Conservation (phyloP, 2,113 vertebrate species). For the Lepus europaeus region DNA sequence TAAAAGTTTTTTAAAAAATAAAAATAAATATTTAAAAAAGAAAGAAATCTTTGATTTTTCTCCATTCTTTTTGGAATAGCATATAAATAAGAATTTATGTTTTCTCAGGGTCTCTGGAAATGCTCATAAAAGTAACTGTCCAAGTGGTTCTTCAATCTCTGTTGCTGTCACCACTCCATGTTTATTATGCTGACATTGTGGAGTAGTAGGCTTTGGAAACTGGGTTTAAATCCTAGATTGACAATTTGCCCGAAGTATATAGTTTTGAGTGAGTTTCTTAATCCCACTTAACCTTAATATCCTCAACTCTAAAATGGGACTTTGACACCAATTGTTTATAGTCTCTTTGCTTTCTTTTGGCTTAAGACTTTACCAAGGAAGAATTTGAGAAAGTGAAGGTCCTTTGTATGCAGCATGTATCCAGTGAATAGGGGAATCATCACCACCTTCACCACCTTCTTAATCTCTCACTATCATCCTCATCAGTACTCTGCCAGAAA, state of each 20-base stretch:
- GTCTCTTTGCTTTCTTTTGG: background rate
- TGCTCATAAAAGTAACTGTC: constrained; percentile 14
- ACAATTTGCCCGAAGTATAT: background rate
- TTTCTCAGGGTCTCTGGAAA: background rate
- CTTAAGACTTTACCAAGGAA: constrained; percentile 11
- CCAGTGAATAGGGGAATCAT: background rate
- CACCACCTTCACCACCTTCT: background rate
- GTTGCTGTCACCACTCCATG: background rate
- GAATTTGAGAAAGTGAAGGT: background rate
- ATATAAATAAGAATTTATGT: background rate
- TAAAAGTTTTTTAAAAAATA: too few species aligned
- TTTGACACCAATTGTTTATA: background rate
- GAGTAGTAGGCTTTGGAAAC: background rate
- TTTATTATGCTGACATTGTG: background rate
- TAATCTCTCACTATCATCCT: background rate
- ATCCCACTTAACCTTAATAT: background rate
- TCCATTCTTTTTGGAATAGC: background rate
- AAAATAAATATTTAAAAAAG: background rate
- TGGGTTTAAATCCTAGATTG: constrained; percentile 18
- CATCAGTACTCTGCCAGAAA: background rate
- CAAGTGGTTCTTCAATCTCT: background rate
- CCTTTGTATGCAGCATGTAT: background rate
- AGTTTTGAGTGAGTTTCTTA: background rate
- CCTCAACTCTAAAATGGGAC: background rate
- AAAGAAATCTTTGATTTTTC: background rate